Evolutionary conservation across 2,888 invertebrate species (phyloP), one percentile per base, ranked within the genome.

Genomic region (Blastobasis lacticolella): DNA sequence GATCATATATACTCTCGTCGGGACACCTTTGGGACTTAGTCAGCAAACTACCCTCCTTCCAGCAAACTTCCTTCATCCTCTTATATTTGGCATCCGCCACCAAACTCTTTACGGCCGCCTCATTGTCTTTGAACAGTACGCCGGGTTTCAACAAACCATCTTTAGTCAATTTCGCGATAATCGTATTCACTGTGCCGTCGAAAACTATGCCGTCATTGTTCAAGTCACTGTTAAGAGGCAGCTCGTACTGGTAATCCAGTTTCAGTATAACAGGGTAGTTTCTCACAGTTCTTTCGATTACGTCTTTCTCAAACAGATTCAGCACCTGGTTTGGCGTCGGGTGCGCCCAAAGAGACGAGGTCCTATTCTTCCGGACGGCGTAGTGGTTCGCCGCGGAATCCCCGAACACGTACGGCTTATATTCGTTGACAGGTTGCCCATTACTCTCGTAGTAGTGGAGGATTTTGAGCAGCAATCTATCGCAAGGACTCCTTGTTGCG

Each of bases 351-450:
- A 94, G 69, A 23, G 90, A 91, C 2, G 88, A 71, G 0, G 81
- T 71, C 53, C 89, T 80, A 49, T 78, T 86, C 55, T 90, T 89
- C 49, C 90, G 87, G 0, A 95, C 89, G 1, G 94, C 92, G 69
- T 95, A 95, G 71, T 94, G 92, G 49, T 91, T 91, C 0, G 94
- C 92, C 0, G 95, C 96, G 4, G 94, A 91, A 69, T 92, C 92
- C 0, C 96, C 96, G 94, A 95, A 97, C 0, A 97, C 82, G 65
- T 94, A 94, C 0, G 97, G 97, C 57, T 94, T 92, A 72, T 90
- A 94, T 63, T 92, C 89, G 49, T 89, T 85, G 8, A 94, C 85
- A 23, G 91, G 90, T 54, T 92, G 84, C 49, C 91, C 92, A 67
- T 91, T 91, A 54, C 81, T 81, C 80, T 96, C 94, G 78, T 94